These are phyloP conservation scores for Torymus aiolomorphi DNA, from an alignment of 2,888 invertebrate genomes.

Conservation along the genomic window DNA sequence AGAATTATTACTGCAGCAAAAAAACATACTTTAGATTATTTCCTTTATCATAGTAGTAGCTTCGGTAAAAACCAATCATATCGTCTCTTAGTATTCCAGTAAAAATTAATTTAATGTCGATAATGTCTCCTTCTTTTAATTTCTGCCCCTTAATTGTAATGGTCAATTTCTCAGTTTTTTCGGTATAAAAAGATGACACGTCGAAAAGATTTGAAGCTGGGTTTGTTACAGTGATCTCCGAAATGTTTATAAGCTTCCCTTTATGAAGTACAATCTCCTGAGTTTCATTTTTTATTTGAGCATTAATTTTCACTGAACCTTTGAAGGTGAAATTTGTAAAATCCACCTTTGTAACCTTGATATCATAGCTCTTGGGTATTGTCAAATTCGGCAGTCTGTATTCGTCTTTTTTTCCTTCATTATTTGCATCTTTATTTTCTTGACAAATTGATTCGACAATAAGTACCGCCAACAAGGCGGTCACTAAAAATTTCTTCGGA, in stretches of 20 bases:
- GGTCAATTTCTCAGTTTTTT: slow-evolving; percentile 60
- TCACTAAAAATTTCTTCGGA: background rate
- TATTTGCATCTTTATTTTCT: background rate
- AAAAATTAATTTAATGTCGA: slow-evolving; percentile 77
- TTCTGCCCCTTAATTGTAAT: slow-evolving; percentile 74
- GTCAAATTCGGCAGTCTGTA: slow-evolving; percentile 77
- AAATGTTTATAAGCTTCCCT: slow-evolving; percentile 48
- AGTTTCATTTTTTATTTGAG: slow-evolving; percentile 79
- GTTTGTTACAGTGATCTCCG: background rate
- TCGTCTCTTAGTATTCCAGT: slow-evolving; percentile 79
- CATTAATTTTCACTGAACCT: slow-evolving; percentile 75
- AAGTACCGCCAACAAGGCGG: background rate
- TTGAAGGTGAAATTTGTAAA: slow-evolving; percentile 74
- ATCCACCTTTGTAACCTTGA: slow-evolving; percentile 77
- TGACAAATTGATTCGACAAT: background rate
- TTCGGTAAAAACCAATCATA: slow-evolving; percentile 80
- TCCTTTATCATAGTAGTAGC: slow-evolving; percentile 74
- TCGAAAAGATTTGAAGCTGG: background rate
- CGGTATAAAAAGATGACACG: background rate
- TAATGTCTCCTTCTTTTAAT: slow-evolving; percentile 76
- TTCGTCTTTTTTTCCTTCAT: background rate
- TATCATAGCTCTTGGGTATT: slow-evolving; percentile 77
- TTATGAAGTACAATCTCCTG: slow-evolving; percentile 83
- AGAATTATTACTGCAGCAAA: background rate
- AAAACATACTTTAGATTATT: slow-evolving; percentile 63